A percentile compares a stretch with the other conserved stretches of the same genome.
These are phyloP conservation scores for Pristiophorus japonicus DNA, from an alignment of 2,113 vertebrate species.

Conservation along the genomic window DNA sequence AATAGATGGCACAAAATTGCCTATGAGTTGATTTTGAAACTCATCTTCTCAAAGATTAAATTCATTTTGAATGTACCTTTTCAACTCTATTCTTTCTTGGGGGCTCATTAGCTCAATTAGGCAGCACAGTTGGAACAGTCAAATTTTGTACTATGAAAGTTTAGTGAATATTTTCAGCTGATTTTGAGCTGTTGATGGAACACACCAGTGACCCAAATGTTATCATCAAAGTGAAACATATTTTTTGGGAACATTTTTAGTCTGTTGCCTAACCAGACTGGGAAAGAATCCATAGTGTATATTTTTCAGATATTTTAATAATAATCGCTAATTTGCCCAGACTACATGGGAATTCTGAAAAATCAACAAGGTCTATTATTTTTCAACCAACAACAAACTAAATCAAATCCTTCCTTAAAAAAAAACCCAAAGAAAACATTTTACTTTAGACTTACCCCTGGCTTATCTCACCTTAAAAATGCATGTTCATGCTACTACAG, in stretches of 20 bases:
- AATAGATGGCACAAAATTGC: background rate
- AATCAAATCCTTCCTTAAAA: slow-evolving; percentile 19
- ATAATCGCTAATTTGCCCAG: background rate
- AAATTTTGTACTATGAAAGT: background rate
- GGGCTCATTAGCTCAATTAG: background rate
- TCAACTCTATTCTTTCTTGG: background rate
- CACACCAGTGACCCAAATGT: background rate
- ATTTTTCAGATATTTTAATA: background rate
- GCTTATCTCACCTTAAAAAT: background rate
- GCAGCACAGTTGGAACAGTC: background rate
- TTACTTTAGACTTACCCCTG: background rate
- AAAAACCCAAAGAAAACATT: background rate
- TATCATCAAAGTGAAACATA: slow-evolving; percentile 3
- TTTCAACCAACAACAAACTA: background rate
- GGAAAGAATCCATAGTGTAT: background rate
- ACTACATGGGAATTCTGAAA: too few species aligned
- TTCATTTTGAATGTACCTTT: background rate
- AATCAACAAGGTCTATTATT: slow-evolving; percentile 3
- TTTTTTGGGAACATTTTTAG: background rate
- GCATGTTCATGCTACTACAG: background rate
- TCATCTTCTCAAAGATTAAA: background rate
- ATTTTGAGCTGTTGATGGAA: background rate
- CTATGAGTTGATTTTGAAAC: background rate
- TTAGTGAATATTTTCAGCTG: background rate
- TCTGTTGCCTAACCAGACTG: background rate